phyloP scores from a whole-genome alignment of 23 tunicate species.

The Ascidia mentula region DNA sequence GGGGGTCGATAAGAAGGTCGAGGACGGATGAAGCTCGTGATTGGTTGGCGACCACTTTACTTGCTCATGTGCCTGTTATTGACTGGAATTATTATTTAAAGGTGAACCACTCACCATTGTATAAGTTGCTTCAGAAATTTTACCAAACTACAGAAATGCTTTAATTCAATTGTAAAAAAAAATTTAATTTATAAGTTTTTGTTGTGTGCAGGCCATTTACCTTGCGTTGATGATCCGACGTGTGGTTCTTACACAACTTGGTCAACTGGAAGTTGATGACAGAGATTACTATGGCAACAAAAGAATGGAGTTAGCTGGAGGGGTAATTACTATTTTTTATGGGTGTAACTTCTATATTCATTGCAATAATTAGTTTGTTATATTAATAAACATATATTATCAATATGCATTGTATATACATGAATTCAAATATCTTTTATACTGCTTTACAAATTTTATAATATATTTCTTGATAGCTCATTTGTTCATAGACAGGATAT shows the following conservation, averaged over 20 bases:
- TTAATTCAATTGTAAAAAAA: neutral
- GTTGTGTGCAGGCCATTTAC: slow-evolving; percentile 66
- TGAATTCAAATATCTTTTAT: no score
- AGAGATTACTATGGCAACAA: slow-evolving; percentile 99
- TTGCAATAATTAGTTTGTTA: no score
- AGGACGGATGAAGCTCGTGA: slow-evolving; percentile 82
- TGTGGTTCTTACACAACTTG: slow-evolving; percentile 66
- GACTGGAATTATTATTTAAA: slow-evolving; percentile 86
- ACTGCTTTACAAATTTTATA: no score
- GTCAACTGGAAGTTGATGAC: slow-evolving; percentile 80
- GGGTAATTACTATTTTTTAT: slow-evolving; percentile 32
- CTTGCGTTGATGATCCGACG: slow-evolving; percentile 89
- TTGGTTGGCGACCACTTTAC: slow-evolving; percentile 83
- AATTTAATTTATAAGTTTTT: neutral
- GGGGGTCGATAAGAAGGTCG: slow-evolving; percentile 52
- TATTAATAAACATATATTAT: no score
- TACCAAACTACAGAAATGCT: neutral
- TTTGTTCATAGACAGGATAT: no score
- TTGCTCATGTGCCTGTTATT: slow-evolving; percentile 83
- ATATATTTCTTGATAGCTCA: no score
- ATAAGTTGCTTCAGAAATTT: neutral
- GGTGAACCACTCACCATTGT: neutral
- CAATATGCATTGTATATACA: no score
- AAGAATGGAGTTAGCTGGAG: slow-evolving; percentile 96
- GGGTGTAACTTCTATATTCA: neutral